These are phyloP conservation scores for Heliconius melpomene DNA, from an alignment of 1,140 invertebrate genomes.

Conservation along the genomic window DNA sequence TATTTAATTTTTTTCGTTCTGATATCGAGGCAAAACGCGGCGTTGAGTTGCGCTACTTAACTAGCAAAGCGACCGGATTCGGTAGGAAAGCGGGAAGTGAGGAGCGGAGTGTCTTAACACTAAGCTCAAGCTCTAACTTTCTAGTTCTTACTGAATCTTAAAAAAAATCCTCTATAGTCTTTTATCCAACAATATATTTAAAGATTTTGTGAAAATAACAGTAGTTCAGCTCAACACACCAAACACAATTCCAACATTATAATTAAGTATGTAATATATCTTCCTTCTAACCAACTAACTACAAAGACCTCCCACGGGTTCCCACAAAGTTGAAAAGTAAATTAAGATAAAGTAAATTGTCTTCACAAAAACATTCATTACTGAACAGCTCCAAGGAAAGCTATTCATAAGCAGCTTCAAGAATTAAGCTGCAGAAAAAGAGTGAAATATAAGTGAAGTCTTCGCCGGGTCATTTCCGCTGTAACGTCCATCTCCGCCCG, in stretches of 20 bases:
- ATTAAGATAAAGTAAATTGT: conserved; percentile 4
- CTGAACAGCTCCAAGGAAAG: neutral
- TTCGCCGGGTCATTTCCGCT: conserved; percentile 43
- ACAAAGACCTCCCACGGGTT: neutral
- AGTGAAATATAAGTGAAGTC: conserved; percentile 27
- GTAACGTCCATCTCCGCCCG: conserved; percentile 32
- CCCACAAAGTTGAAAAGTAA: neutral
- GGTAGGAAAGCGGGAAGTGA: too few relatives aligned
- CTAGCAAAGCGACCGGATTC: too few relatives aligned
- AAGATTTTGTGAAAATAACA: too few relatives aligned
- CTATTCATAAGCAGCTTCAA: neutral
- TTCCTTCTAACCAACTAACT: neutral
- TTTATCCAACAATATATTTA: too few relatives aligned
- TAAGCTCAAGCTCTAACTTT: too few relatives aligned
- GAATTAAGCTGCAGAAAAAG: conserved; percentile 26
- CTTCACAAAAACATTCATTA: conserved; percentile 8
- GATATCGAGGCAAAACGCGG: too few relatives aligned
- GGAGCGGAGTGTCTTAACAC: too few relatives aligned
- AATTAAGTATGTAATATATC: neutral
- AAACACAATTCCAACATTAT: neutral
- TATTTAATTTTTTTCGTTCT: too few relatives aligned
- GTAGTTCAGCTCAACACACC: neutral
- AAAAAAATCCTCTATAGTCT: too few relatives aligned
- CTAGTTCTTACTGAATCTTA: too few relatives aligned
- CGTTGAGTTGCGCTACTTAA: too few relatives aligned